Percentiles rank a stretch among this genome's conserved stretches.
phyloP scores from a whole-genome alignment of 2,888 invertebrate species.

The Strigamia transsilvanica region DNA sequence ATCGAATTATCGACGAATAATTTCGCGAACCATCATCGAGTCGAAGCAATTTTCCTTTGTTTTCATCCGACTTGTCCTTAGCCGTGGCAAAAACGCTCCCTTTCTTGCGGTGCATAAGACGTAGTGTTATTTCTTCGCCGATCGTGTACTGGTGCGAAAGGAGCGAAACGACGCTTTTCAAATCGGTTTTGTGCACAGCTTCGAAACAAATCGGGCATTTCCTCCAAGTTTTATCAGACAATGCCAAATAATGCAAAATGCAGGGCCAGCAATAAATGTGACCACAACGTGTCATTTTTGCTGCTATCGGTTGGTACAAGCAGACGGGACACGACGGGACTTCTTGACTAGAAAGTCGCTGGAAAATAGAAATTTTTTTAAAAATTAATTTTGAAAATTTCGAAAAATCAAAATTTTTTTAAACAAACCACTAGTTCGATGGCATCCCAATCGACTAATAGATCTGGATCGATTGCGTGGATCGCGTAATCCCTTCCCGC shows the following conservation, averaged over 20 bases:
- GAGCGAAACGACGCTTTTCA: slow-evolving; percentile 76
- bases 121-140: slow-evolving; percentile 78
- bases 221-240: slow-evolving; percentile 82
- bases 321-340: slow-evolving; percentile 89
- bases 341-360: slow-evolving; percentile 74
- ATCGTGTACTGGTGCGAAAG: slow-evolving; percentile 64
- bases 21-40: slow-evolving; percentile 58
- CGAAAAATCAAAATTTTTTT: no score
- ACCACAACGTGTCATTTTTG: slow-evolving; percentile 92
- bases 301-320: slow-evolving; percentile 83
- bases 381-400: no score
- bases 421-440: slow-evolving; percentile 88
- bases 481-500: slow-evolving; percentile 80
- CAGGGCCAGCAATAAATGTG: slow-evolving; percentile 98
- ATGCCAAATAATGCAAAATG: slow-evolving; percentile 86
- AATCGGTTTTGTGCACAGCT: slow-evolving; percentile 78
- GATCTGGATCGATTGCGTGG: slow-evolving; percentile 84
- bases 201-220: slow-evolving; percentile 95
- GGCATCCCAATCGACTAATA: slow-evolving; percentile 87
- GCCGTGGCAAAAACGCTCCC: slow-evolving; percentile 71
- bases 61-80: slow-evolving; percentile 61
- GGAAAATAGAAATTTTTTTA: slow-evolving; percentile 58
- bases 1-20: neutral
- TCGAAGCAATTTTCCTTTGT: slow-evolving; percentile 60
- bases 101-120: slow-evolving; percentile 84